Conservation (phyloP, 2,113 vertebrate genomes). For the Odontophorus gujanensis region DNA sequence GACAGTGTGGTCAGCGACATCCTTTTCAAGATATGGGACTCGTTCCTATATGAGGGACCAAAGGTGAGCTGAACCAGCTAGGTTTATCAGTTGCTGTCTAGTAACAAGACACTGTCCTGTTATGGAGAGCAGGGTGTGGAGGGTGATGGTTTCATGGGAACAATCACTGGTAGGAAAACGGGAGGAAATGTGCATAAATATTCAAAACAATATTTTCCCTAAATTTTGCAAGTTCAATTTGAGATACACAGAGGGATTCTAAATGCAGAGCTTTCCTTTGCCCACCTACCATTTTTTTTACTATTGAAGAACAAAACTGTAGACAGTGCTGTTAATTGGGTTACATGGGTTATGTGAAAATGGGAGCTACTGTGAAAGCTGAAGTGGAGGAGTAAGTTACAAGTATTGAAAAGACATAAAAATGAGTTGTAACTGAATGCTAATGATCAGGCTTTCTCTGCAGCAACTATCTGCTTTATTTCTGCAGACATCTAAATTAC, state of each 20-base stretch:
- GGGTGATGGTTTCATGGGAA: neutral
- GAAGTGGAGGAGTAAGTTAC: neutral
- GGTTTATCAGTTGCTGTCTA: neutral
- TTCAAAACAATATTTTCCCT: neutral
- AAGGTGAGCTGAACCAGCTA: conserved; percentile 81
- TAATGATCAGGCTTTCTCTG: neutral
- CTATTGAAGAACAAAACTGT: neutral
- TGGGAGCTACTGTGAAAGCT: neutral
- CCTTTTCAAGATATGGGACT: conserved; percentile 98
- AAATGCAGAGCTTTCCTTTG: neutral
- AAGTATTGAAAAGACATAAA: neutral
- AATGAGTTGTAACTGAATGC: neutral
- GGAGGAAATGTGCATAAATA: neutral
- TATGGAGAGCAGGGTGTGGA: neutral
- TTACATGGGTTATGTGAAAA: neutral
- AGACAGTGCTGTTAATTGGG: neutral
- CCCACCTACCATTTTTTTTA: neutral
- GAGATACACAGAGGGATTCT: neutral
- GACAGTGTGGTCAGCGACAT: conserved; percentile 96
- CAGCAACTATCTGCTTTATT: neutral
- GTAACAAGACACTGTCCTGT: neutral
- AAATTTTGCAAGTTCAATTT: neutral
- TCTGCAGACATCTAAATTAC: neutral
- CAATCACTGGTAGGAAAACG: neutral
- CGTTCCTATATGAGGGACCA: conserved; percentile 95